These are phyloP conservation scores for Pogonus chalceus DNA, from an alignment of 1,140 invertebrate species.

Conservation along the genomic window DNA sequence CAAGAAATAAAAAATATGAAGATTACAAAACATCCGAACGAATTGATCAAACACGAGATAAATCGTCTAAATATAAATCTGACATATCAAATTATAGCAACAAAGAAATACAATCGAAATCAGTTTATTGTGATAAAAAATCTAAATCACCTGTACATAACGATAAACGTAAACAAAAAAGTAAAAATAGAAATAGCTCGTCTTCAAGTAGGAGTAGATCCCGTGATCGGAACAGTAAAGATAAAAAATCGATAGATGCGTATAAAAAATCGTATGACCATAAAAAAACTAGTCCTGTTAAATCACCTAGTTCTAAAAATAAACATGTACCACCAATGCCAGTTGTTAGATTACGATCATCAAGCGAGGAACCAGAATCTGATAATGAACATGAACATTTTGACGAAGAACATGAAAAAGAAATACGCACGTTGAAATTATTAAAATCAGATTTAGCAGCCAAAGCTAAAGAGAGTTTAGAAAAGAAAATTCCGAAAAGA, in stretches of 20 bases:
- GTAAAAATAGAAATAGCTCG: neutral
- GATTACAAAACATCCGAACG: neutral
- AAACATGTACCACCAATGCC: constrained; percentile 43
- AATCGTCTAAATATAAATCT: neutral
- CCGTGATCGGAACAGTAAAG: neutral
- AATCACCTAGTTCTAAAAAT: constrained; percentile 18
- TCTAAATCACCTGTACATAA: neutral
- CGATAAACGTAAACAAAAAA: neutral
- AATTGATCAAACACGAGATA: neutral
- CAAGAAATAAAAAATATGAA: neutral
- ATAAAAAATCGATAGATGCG: neutral
- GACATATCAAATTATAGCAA: neutral
- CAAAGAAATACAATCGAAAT: neutral
- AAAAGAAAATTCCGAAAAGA: constrained; percentile 37
- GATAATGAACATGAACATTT: constrained; percentile 35
- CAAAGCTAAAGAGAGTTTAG: constrained; percentile 46
- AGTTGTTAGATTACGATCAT: constrained; percentile 49
- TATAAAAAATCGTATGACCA: constrained; percentile 28
- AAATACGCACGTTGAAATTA: constrained; percentile 50
- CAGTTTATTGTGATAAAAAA: neutral
- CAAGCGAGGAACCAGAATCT: constrained; percentile 46
- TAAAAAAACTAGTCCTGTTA: constrained; percentile 11
- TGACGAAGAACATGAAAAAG: constrained; percentile 41
- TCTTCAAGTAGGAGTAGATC: neutral
- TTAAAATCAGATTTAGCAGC: constrained; percentile 51